Conservation (phyloP, 2,113 vertebrate species). For the Neotoma lepida region DNA sequence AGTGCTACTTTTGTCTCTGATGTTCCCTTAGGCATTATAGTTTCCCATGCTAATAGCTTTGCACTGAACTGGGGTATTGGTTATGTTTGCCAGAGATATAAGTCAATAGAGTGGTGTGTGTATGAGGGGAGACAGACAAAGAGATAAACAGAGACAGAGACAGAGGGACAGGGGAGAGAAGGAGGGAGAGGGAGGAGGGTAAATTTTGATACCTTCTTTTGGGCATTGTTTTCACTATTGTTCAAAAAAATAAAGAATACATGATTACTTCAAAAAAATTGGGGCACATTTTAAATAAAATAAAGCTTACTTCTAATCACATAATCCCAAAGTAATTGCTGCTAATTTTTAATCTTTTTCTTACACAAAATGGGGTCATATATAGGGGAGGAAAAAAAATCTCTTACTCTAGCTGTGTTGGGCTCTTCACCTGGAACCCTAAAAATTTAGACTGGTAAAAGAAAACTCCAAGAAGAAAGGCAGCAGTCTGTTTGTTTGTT, state of each 20-base stretch:
- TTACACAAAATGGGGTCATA: not conserved
- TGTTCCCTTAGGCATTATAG: not conserved
- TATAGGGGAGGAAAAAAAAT: not conserved
- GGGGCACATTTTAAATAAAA: not conserved
- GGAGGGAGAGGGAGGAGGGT: not conserved
- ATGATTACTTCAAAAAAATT: not conserved
- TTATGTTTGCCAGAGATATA: not conserved
- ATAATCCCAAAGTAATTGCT: not conserved
- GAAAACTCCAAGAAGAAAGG: not conserved
- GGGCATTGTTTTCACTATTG: not conserved
- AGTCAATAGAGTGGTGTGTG: no score
- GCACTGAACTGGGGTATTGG: not conserved
- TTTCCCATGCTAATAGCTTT: not conserved
- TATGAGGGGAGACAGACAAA: not conserved
- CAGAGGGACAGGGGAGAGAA: not conserved
- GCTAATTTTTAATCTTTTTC: slow-evolving; percentile 1
- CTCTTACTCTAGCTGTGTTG: not conserved
- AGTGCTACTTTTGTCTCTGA: no score
- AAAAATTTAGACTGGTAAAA: not conserved
- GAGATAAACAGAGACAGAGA: not conserved
- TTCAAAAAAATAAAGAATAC: not conserved
- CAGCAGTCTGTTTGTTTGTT: not conserved
- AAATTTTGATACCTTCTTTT: not conserved
- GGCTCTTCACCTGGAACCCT: not conserved
- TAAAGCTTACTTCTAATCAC: slow-evolving; percentile 12